Conservation (phyloP, 2,888 invertebrate species). For the Dysmachus trigonus region DNA sequence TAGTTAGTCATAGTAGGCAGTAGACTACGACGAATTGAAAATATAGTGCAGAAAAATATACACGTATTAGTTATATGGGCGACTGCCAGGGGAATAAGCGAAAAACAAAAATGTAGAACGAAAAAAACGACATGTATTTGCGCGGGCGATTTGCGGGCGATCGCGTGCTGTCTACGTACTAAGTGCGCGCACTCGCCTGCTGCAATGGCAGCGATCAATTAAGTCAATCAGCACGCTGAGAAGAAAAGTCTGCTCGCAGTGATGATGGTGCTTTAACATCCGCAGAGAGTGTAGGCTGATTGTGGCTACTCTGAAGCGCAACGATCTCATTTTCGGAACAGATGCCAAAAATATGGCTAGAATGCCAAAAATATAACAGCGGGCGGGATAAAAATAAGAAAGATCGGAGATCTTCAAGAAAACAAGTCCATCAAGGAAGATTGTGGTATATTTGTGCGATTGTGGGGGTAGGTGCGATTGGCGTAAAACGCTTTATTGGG, state of each 20-base stretch:
- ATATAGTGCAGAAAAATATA: not conserved
- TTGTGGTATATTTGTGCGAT: not conserved
- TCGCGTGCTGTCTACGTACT: constrained; percentile 37
- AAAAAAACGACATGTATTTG: not conserved
- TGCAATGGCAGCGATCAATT: constrained; percentile 6
- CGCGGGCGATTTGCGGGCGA: constrained; percentile 41
- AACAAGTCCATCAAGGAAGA: constrained; percentile 37
- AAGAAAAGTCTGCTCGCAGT: not conserved
- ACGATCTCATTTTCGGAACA: constrained; percentile 30
- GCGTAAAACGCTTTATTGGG: not conserved
- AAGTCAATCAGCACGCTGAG: constrained; percentile 14
- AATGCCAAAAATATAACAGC: constrained; percentile 27
- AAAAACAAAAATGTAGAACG: not conserved
- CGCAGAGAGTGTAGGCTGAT: not conserved
- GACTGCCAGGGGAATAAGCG: not conserved
- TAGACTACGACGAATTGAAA: not conserved
- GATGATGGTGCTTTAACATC: not conserved
- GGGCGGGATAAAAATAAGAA: constrained; percentile 29
- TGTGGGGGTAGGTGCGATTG: not conserved
- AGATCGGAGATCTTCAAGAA: not conserved
- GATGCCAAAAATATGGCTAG: constrained; percentile 40
- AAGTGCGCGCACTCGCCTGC: not conserved
- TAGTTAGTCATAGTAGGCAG: not conserved
- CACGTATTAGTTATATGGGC: not conserved
- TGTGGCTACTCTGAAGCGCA: not conserved